These are phyloP conservation scores for Ophonus ardosiacus DNA, from an alignment of 2,888 invertebrate genomes.

Conservation along the genomic window DNA sequence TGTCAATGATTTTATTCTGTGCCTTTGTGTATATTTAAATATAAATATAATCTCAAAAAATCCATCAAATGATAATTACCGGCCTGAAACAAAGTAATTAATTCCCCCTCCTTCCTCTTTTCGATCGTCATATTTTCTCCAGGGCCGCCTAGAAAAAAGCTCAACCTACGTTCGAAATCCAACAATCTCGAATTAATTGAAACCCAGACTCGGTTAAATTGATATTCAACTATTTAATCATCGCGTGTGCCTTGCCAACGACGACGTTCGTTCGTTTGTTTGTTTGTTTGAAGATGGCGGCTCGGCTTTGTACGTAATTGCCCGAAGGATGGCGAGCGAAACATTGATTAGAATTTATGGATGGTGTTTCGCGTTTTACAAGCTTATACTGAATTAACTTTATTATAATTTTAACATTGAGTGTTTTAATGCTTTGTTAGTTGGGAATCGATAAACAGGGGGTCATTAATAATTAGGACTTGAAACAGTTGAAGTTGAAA, in stretches of 20 bases:
- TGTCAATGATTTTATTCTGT: no score
- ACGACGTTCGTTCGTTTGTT: conserved; percentile 31
- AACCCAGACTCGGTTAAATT: conserved; percentile 54
- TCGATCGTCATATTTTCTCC: conserved; percentile 10
- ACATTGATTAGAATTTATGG: conserved; percentile 63
- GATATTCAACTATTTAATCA: conserved; percentile 64
- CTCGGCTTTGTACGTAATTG: conserved; percentile 59
- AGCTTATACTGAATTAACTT: conserved; percentile 60
- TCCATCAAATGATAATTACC: conserved; percentile 29
- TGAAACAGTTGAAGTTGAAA: neutral
- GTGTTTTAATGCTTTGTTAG: conserved; percentile 49
- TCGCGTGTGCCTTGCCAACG: conserved; percentile 54
- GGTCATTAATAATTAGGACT: neutral
- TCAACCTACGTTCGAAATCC: conserved; percentile 10
- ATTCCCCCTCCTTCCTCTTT: neutral
- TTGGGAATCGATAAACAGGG: neutral
- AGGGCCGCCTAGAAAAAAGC: conserved; percentile 22
- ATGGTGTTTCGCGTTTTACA: conserved; percentile 58
- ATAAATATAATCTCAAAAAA: no score
- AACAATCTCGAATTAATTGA: conserved; percentile 40
- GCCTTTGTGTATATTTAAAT: no score
- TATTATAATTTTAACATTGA: conserved; percentile 62
- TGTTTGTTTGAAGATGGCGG: conserved; percentile 61
- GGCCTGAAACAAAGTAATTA: conserved; percentile 8
- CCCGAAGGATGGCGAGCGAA: conserved; percentile 21